Evolutionary conservation across 2,113 vertebrate genomes (phyloP).

Genomic region (Bucco capensis): DNA sequence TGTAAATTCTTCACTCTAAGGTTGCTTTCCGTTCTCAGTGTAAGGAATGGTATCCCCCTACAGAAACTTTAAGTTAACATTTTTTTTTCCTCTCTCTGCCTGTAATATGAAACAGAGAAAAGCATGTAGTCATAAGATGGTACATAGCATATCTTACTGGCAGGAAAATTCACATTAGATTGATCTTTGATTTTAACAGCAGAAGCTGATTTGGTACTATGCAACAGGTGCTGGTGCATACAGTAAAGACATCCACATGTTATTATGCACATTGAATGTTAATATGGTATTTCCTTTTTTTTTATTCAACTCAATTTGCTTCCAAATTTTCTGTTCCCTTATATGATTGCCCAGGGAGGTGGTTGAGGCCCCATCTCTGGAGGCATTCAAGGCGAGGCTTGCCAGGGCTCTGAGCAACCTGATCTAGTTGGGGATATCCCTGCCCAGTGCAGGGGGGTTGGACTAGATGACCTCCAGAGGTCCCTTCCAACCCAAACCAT

Average conservation of each 20-base stretch:
- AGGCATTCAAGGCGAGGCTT: too few relatives aligned
- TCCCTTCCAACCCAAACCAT: too few relatives aligned
- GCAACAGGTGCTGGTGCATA: not conserved
- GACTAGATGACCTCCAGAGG: too few relatives aligned
- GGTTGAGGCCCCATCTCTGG: too few relatives aligned
- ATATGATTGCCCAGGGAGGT: too few relatives aligned
- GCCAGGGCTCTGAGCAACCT: too few relatives aligned
- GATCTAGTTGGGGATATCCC: too few relatives aligned
- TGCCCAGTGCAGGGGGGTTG: too few relatives aligned
- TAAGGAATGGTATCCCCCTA: not conserved
- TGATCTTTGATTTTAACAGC: not conserved
- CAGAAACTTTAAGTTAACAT: not conserved
- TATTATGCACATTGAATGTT: not conserved
- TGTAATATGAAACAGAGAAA: not conserved
- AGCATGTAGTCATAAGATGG: not conserved
- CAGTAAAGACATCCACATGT: not conserved
- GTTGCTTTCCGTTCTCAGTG: not conserved
- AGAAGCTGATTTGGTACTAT: not conserved
- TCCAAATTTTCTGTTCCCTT: slow-evolving; percentile 26
- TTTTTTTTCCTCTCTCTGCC: not conserved
- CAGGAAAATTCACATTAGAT: not conserved
- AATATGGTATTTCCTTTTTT: not conserved
- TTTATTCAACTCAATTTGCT: slow-evolving; percentile 18
- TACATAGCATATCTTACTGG: not conserved
- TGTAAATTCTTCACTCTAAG: too few relatives aligned